Conservation (phyloP, 2,797 vertebrate species). For the Acipenser ruthenus region DNA sequence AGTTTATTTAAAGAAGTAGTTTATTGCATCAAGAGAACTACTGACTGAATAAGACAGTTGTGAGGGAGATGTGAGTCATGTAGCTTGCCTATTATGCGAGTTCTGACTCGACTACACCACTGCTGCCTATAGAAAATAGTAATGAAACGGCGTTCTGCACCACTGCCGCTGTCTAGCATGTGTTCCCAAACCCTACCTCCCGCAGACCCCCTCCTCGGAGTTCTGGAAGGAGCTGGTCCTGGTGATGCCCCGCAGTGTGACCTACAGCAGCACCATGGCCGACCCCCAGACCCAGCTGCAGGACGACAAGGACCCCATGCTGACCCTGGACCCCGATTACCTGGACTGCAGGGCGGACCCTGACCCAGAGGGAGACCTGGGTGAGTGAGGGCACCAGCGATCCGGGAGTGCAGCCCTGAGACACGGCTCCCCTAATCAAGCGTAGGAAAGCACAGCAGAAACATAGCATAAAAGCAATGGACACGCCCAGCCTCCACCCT, state of each 20-base stretch:
- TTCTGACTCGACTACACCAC: too few relatives aligned
- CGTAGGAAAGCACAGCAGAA: too few relatives aligned
- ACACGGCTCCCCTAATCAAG: neutral
- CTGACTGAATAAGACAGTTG: neutral
- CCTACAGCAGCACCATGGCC: slow-evolving; percentile 48
- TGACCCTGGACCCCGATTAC: slow-evolving; percentile 66
- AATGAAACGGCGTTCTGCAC: neutral
- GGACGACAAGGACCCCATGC: slow-evolving; percentile 91
- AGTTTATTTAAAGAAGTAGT: too few relatives aligned
- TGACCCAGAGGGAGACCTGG: slow-evolving; percentile 74
- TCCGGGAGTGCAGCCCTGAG: neutral
- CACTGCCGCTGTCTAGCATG: neutral
- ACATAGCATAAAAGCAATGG: too few relatives aligned
- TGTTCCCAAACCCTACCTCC: neutral
- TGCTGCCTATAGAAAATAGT: too few relatives aligned
- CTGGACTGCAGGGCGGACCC: slow-evolving; percentile 56
- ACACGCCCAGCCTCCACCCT: too few relatives aligned
- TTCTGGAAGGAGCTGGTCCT: slow-evolving; percentile 91
- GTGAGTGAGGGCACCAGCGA: slow-evolving; percentile 37
- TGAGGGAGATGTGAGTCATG: too few relatives aligned
- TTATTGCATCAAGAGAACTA: neutral
- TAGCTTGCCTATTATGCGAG: too few relatives aligned
- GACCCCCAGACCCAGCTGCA: slow-evolving; percentile 83
- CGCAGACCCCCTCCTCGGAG: slow-evolving; percentile 71
- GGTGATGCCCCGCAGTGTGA: slow-evolving; percentile 71